Evolutionary conservation across 2,888 invertebrate species (phyloP).

Genomic region (Apodemia duryi): DNA sequence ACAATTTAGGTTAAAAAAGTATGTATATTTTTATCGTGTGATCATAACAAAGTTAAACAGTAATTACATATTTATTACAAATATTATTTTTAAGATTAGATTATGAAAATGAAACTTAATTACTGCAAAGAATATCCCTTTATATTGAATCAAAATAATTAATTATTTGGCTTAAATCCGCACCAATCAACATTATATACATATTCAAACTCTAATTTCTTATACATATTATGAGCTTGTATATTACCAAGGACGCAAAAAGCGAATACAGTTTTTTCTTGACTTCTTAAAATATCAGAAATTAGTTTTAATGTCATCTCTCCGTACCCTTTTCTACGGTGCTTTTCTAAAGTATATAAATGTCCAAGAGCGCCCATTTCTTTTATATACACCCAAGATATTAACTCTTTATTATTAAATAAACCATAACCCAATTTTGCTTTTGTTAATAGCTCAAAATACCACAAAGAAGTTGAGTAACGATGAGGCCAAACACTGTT

Average conservation of each 20-base stretch:
- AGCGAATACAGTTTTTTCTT: slow-evolving; percentile 41
- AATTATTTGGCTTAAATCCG: background rate
- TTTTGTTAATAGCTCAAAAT: slow-evolving; percentile 44
- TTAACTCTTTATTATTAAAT: slow-evolving; percentile 36
- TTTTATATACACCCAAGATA: slow-evolving; percentile 48
- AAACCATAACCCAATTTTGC: slow-evolving; percentile 49
- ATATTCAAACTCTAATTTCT: slow-evolving; percentile 42
- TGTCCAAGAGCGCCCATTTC: slow-evolving; percentile 51
- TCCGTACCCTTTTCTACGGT: slow-evolving; percentile 52
- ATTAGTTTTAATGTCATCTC: slow-evolving; percentile 45
- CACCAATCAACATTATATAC: slow-evolving; percentile 38
- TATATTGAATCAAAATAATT: background rate
- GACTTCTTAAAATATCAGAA: slow-evolving; percentile 40
- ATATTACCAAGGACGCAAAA: slow-evolving; percentile 45
- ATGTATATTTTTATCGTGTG: too few relatives aligned
- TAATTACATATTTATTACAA: too few relatives aligned
- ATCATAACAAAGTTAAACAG: too few relatives aligned
- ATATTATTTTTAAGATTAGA: too few relatives aligned
- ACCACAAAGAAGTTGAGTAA: slow-evolving; percentile 37
- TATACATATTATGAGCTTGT: slow-evolving; percentile 43
- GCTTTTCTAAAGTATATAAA: slow-evolving; percentile 46
- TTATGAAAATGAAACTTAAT: too few relatives aligned
- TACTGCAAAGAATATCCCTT: background rate
- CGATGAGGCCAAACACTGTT: slow-evolving; percentile 31
- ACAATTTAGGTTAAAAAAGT: too few relatives aligned